Percentiles rank a stretch among this genome's conserved stretches.
Conservation (phyloP, 2,888 invertebrate species). For the Ommatoiulus sabulosus region DNA sequence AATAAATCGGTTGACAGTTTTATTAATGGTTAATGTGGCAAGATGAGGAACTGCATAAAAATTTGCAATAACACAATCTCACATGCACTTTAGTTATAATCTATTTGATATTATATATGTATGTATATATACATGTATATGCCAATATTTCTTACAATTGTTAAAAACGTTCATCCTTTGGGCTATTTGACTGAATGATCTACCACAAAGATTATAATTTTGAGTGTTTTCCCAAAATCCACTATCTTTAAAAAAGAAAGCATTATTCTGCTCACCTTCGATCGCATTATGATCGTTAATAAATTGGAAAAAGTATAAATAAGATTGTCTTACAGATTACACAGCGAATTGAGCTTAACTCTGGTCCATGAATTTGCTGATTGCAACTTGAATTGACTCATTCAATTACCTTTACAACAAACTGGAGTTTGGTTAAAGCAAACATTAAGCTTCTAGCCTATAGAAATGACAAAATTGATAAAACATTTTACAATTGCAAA, state of each 20-base stretch:
- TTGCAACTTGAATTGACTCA: not conserved
- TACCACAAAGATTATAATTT: not conserved
- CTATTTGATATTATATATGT: not conserved
- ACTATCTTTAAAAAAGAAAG: too few species aligned
- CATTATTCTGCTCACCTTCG: not conserved
- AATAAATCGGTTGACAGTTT: slow-evolving; percentile 2
- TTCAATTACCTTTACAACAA: not conserved
- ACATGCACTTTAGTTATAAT: not conserved
- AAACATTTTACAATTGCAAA: not conserved
- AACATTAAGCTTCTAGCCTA: not conserved
- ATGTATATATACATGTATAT: not conserved
- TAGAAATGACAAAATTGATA: not conserved
- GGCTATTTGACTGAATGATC: not conserved
- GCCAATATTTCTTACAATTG: not conserved
- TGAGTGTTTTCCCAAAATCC: not conserved
- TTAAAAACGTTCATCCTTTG: not conserved
- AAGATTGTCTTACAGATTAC: slow-evolving; percentile 19
- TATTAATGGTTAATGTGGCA: not conserved
- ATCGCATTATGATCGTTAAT: not conserved
- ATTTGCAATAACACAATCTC: not conserved
- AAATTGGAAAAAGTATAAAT: slow-evolving; percentile 31
- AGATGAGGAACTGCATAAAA: slow-evolving; percentile 18
- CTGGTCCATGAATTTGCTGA: not conserved
- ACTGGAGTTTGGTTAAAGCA: not conserved
- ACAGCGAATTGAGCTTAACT: not conserved